phyloP scores from a whole-genome alignment of 2,113 vertebrate species.

The Centropristis striata region DNA sequence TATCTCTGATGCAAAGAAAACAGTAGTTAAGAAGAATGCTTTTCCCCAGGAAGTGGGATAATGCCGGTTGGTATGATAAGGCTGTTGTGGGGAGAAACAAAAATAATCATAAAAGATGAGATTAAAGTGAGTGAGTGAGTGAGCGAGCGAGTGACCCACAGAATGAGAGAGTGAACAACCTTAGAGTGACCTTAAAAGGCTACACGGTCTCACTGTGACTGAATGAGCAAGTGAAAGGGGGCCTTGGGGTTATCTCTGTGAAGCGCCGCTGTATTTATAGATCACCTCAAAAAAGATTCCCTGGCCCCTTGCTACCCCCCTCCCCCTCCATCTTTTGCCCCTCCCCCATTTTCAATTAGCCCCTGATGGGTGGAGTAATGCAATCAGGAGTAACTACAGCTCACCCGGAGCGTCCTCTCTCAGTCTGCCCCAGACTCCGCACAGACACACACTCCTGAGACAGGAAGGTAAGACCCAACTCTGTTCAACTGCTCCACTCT shows the following conservation, averaged over 20 bases:
- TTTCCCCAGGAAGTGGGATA: background rate
- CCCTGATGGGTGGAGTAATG: slow-evolving; percentile 84
- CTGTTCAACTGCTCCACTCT: slow-evolving; percentile 59
- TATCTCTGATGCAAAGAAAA: slow-evolving; percentile 24
- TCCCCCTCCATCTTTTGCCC: slow-evolving; percentile 28
- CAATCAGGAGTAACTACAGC: slow-evolving; percentile 82
- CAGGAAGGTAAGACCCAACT: slow-evolving; percentile 79
- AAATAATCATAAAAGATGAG: background rate
- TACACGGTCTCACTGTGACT: slow-evolving; percentile 41
- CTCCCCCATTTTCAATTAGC: slow-evolving; percentile 83
- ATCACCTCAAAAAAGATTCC: slow-evolving; percentile 81
- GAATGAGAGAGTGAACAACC: slow-evolving; percentile 51
- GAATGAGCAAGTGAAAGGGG: slow-evolving; percentile 58
- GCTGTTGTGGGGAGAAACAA: slow-evolving; percentile 17
- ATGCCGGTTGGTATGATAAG: slow-evolving; percentile 21
- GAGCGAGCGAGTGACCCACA: background rate
- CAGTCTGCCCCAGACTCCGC: slow-evolving; percentile 83
- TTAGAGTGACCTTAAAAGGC: slow-evolving; percentile 81
- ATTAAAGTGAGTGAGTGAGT: slow-evolving; percentile 12
- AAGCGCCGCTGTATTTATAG: slow-evolving; percentile 85
- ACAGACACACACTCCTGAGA: slow-evolving; percentile 78
- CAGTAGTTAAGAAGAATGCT: slow-evolving; percentile 1
- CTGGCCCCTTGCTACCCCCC: too few relatives aligned
- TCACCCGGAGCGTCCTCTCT: slow-evolving; percentile 30
- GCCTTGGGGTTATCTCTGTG: slow-evolving; percentile 81